Evolutionary conservation across 2,113 vertebrate genomes (phyloP), one percentile per base, ranked within the genome.

Genomic region (Aythya baeri): DNA sequence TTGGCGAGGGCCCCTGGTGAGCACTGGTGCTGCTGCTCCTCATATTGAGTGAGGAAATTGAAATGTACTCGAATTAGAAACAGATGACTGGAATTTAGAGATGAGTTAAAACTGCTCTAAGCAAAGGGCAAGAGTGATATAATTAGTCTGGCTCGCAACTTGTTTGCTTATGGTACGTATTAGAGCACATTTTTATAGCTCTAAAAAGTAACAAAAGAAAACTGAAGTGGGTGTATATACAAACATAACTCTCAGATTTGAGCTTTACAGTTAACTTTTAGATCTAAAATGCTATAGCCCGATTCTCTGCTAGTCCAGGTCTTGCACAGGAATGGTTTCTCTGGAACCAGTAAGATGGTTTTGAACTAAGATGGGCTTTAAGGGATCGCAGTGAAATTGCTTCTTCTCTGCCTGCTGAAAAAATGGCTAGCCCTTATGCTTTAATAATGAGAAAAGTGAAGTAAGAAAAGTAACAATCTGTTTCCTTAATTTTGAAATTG

Each of bases 61-160:
- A 97, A 96, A 82, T 93, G 59, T 89, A 72, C 86, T 93, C 1
- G 25, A 88, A 97, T 97, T 94, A 93, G 88, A 96, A 97, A 91
- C 96, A 97, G 95, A 93, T 93, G 95, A 95, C 88, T 88, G 72
- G 90, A 95, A 91, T 94, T 88, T 90, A 79, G 91, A 90, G 90
- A 96, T 96, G 96, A 95, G 86, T 96, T 93, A 92, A 90, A 96
- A 91, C 74, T 94, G 32, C 76, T 89, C 18, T 85, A 87, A 95
- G 87, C 73, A 86, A 96, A 97, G 85, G 73, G 87, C 43, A 90
- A 65, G 73, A 91, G n/a, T 83, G 83, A 83, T 93, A 91, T 54
- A 94, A 89, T 94, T 96, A 94, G 70, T 86, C 76, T 82, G 82
- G 65, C 71, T 91, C 90, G 79, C 7, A 10, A 85, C 66, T 89